Base-by-base conservation (phyloP, 2,797 vertebrate species). In the Siniperca obscura region DNA sequence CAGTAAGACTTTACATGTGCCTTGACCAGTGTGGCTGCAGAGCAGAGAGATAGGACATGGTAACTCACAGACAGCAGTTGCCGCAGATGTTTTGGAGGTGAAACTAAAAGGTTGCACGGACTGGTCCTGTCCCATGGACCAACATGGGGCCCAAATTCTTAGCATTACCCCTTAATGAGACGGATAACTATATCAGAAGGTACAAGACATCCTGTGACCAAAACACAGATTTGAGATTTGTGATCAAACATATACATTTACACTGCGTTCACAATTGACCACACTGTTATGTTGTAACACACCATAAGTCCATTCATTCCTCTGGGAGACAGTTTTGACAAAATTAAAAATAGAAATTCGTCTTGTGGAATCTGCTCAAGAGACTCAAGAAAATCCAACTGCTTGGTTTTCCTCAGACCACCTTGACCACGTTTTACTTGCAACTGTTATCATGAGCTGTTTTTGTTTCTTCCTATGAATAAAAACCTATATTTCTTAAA, bases 1-100 rank as follows among this genome's bases (percentile, higher is more conserved):
- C 93, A 94, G 94, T 94, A 74, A 89, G 85, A 94, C 89, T 94
- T 82, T 82, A 83, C 83, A 95, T 92, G 96, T 98, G 97, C 97
- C 96, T 97, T 96, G 94, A 95, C 85, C 87, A 94, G 91, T 94
- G 94, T 87, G 93, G 93, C 85, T 53, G 60, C 89, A 90, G 92
- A 90, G 91, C 89, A 92, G 92, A 90, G 59, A 75, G 71, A 64
- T 27, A 82, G 80, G 83, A 88, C 71, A 27, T 55, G 62, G 72
- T 70, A 27, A 84, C 68, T 78, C 72, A 73, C 44, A 74, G 21
- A 73, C 75, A 89, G 52, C 38, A 46, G 77, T 57, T 55, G 64
- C 74, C n/a, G 16, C 65, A 82, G 44, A 69, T 67, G 76, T 70
- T 82, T 78, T 66, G 30, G 25, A 30, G 46, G 27, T 68, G 50